Conservation (phyloP, 2,797 vertebrate species). For the Cossypha caffra region DNA sequence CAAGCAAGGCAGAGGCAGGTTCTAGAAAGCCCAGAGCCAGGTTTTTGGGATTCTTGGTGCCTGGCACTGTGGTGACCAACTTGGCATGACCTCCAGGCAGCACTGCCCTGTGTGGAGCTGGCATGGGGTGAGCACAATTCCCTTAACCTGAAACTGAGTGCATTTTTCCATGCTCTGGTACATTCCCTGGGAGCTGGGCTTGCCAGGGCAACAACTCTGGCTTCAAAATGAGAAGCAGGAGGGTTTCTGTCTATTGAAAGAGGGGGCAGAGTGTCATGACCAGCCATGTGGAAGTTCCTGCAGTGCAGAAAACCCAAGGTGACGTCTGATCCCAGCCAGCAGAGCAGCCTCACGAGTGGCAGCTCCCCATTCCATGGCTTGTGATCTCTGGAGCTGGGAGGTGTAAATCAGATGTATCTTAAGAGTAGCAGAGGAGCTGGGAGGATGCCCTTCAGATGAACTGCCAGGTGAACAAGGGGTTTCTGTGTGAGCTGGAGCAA, state of each 20-base stretch:
- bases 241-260: neutral
- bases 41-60: neutral
- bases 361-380: neutral
- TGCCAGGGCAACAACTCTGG: neutral
- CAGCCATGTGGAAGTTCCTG: neutral
- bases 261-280: neutral
- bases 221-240: neutral
- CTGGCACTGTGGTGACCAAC: neutral
- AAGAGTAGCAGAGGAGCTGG: neutral
- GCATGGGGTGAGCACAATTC: neutral
- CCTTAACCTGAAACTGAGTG: neutral
- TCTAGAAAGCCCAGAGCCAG: neutral
- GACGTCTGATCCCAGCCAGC: neutral
- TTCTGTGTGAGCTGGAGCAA: constrained; percentile 43
- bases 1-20: neutral
- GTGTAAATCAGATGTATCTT: neutral
- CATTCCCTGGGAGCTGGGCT: neutral
- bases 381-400: neutral
- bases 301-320: neutral
- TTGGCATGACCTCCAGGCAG: neutral
- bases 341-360: neutral
- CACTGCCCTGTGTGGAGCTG: neutral
- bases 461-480: constrained; percentile 38
- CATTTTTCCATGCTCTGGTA: neutral
- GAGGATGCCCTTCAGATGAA: neutral